These are phyloP conservation scores for Leptoteleia sp. DNA, from an alignment of 1,140 invertebrate species.

Conservation along the genomic window DNA sequence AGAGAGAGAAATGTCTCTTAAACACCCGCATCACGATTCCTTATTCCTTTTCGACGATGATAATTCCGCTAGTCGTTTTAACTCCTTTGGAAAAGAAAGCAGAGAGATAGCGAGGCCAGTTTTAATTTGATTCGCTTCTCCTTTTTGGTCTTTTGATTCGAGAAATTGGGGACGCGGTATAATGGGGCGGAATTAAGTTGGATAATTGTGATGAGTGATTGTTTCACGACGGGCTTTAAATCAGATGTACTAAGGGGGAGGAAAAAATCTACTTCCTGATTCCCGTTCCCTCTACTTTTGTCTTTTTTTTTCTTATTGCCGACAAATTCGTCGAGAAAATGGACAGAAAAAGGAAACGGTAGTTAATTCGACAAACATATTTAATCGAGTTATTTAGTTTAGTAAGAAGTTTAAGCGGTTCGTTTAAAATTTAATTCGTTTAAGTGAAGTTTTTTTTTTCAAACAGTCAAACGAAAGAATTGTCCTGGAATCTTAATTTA, in stretches of 20 bases:
- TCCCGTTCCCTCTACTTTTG: too few species aligned
- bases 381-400: neutral
- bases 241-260: conserved; percentile 5
- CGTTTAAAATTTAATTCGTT: neutral
- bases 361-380: neutral
- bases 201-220: conserved; percentile 37
- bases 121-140: conserved; percentile 36
- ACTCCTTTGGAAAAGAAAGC: conserved; percentile 20
- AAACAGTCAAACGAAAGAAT: neutral
- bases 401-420: neutral
- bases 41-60: conserved; percentile 27
- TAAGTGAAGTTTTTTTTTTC: neutral
- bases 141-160: conserved; percentile 16
- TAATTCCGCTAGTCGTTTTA: conserved; percentile 29
- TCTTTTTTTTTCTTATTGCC: too few species aligned
- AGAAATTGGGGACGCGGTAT: conserved; percentile 12
- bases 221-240: conserved; percentile 8
- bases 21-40: conserved; percentile 30
- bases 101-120: conserved; percentile 11
- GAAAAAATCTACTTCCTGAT: neutral
- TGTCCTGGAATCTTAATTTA: neutral
- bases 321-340: neutral
- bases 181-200: conserved; percentile 19
- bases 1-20: conserved; percentile 17
- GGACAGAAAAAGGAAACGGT: neutral